A percentile compares a stretch with the other conserved stretches of the same genome.
phyloP scores from a whole-genome alignment of 2,888 invertebrate genomes.

The Idaea dimidiata region DNA sequence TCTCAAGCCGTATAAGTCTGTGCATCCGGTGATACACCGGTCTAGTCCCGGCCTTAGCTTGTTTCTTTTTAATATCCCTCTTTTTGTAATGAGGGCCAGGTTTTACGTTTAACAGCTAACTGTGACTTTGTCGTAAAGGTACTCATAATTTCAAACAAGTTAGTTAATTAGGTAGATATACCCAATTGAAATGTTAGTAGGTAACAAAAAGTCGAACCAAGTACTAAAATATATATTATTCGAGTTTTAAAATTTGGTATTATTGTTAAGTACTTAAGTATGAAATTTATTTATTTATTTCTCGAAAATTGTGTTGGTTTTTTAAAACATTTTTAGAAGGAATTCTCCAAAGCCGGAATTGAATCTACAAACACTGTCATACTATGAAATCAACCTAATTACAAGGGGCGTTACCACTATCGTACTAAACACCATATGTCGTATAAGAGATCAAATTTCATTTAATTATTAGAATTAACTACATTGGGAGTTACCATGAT shows the following conservation, averaged over 20 bases:
- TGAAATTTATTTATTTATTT: too few species aligned
- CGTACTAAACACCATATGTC: neutral
- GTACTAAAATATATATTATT: too few species aligned
- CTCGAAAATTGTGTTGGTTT: too few species aligned
- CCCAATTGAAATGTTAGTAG: too few species aligned
- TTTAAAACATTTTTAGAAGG: neutral
- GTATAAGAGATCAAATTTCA: too few species aligned
- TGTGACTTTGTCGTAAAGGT: neutral
- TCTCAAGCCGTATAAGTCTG: slow-evolving; percentile 42
- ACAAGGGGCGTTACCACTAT: neutral
- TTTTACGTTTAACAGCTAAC: neutral
- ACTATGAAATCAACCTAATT: neutral
- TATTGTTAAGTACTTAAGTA: too few species aligned
- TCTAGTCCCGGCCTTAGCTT: slow-evolving; percentile 25
- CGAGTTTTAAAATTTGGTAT: too few species aligned
- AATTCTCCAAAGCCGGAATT: neutral
- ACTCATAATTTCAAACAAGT: too few species aligned
- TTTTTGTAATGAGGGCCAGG: slow-evolving; percentile 23
- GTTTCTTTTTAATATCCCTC: slow-evolving; percentile 31
- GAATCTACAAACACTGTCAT: neutral
- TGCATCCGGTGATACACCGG: slow-evolving; percentile 40
- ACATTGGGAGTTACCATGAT: too few species aligned
- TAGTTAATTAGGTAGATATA: too few species aligned
- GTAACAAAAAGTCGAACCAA: too few species aligned
- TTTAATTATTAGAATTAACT: too few species aligned